These are phyloP conservation scores for Scrobipalpa costella DNA, from an alignment of 2,888 invertebrate species.

Conservation along the genomic window DNA sequence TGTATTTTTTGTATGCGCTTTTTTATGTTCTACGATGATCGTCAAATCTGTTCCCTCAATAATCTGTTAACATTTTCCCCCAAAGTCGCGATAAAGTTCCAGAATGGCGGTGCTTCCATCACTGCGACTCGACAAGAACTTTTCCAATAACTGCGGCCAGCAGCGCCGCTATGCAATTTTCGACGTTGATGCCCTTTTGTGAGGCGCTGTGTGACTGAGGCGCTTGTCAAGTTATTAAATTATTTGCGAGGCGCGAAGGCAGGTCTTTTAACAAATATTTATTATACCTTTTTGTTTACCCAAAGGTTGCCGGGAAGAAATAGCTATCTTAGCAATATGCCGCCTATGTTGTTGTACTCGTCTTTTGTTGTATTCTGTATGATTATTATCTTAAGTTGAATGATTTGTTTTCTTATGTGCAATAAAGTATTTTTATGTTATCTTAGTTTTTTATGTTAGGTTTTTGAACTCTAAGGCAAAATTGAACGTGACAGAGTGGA, in stretches of 20 bases:
- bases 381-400: neutral
- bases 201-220: constrained; percentile 1
- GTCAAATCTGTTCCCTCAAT: neutral
- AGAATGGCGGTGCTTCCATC: neutral
- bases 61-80: neutral
- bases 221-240: constrained; percentile 3
- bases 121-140: neutral
- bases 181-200: constrained; percentile 3
- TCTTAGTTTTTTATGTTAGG: no score
- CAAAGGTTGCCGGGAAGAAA: neutral
- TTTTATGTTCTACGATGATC: no score
- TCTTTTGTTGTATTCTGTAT: no score
- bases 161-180: neutral
- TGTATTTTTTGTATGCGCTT: no score
- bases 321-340: neutral
- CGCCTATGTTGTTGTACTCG: no score
- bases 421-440: no score
- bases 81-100: neutral
- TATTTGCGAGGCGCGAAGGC: constrained; percentile 3
- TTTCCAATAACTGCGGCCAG: constrained; percentile 1
- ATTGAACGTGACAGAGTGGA: neutral
- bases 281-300: no score
- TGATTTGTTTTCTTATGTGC: no score
- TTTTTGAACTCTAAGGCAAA: neutral
- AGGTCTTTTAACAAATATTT: neutral